These are phyloP conservation scores for Bathynomus jamesi DNA, from an alignment of 1,140 invertebrate genomes.

Conservation along the genomic window DNA sequence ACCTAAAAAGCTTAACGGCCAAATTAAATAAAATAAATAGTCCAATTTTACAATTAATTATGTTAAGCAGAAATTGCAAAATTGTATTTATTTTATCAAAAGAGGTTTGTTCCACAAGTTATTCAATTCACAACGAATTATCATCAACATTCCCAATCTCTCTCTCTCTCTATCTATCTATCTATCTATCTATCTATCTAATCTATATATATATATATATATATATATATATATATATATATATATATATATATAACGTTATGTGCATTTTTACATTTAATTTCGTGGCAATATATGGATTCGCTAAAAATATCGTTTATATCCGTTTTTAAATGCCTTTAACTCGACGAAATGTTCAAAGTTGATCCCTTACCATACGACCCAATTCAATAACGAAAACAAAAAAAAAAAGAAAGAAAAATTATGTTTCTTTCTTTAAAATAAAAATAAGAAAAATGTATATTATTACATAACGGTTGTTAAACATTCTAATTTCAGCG, in stretches of 20 bases:
- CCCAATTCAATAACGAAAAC: neutral
- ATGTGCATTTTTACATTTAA: constrained; percentile 5
- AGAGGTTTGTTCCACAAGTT: no score
- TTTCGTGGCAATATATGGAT: neutral
- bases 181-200: neutral
- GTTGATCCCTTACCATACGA: no score
- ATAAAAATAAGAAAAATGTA: neutral
- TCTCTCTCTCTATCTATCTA: neutral
- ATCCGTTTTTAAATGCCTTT: neutral
- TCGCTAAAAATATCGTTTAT: neutral
- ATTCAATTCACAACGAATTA: no score
- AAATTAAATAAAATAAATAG: no score
- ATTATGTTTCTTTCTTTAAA: neutral
- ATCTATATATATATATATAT: neutral
- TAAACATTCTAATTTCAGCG: neutral
- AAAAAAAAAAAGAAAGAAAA: neutral
- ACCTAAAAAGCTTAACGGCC: no score
- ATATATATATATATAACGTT: constrained; percentile 11
- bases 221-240: constrained; percentile 15
- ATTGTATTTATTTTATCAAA: no score
- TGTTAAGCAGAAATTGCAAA: no score
- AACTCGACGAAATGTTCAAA: neutral
- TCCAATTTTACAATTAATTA: no score
- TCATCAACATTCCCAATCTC: no score
- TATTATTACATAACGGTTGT: neutral